Evolutionary conservation across 2,888 invertebrate species (phyloP), one percentile per base, ranked within the genome.

Genomic region (Pemphredon lugubris): DNA sequence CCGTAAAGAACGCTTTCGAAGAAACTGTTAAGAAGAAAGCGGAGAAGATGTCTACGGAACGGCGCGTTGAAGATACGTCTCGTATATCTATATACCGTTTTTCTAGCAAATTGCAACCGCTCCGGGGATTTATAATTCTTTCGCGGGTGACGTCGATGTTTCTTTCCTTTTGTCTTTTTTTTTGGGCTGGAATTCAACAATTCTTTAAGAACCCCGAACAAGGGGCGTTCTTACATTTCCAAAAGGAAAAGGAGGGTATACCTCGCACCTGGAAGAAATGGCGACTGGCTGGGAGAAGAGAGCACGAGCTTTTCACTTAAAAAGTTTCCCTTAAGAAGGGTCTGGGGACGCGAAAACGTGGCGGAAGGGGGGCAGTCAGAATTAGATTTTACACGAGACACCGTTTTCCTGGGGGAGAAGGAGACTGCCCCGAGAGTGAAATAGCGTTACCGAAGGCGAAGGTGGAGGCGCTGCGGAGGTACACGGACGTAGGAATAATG

Each of bases 341-440:
- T 65, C 67, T 51, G 34, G 74, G 58, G 71, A 67, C 60, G 66
- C 13, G 53, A 18, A 40, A 57, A 50, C 57, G 76, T 54, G 14
- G 50, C 34, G 23, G 51, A 32, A 23, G 44, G 53, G 44, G 58
- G 68, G 54, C 44, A 59, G 72, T 61, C 66, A 61, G 74, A 78
- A 81, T 81, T 81, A 81, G 80, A 81, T 81, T 81, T 79, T 76
- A 63, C 73, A 74, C 66, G 78, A 61, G 72, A 68, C 67, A 67
- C 69, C 75, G 68, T 73, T 79, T 63, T 70, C 69, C 71, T 61
- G 48, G 37, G 54, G 55, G 57, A 54, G 48, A 61, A 44, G 53
- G 61, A 48, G 65, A 30, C 61, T 61, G 44, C 34, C 14, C 3
- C 14, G 20, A 39, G 57, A 70, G 61, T 65, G 71, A 79, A 79